Percentiles rank a stretch among this genome's conserved stretches.
Conservation (phyloP, 2,113 vertebrate genomes). For the Syngnathoides biaculeatus region DNA sequence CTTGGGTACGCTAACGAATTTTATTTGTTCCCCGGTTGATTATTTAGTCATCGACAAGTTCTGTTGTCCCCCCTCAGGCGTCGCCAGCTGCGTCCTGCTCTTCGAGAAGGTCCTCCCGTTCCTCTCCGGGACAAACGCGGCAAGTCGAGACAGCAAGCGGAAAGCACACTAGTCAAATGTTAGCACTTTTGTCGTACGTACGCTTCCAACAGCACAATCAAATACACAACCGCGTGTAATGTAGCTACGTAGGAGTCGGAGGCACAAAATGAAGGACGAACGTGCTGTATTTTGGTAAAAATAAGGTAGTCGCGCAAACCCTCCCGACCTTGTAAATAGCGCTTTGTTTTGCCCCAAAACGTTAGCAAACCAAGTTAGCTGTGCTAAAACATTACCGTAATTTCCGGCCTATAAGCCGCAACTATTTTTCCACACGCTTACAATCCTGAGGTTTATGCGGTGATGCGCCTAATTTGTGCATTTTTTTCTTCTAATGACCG, state of each 20-base stretch:
- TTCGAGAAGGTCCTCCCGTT: slow-evolving; percentile 61
- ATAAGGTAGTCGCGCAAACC: no score
- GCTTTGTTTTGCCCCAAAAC: no score
- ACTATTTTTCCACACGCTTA: no score
- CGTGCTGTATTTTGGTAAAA: no score
- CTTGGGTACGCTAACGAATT: slow-evolving; percentile 66
- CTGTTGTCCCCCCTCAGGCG: slow-evolving; percentile 37
- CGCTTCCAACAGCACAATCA: not conserved
- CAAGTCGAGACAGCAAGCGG: slow-evolving; percentile 20
- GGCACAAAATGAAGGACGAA: not conserved
- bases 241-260: not conserved
- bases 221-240: not conserved
- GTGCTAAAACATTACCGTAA: no score
- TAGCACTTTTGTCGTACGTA: not conserved
- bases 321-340: no score
- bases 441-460: no score
- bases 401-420: no score
- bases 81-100: slow-evolving; percentile 63
- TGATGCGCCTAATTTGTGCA: no score
- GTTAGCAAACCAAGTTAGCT: no score
- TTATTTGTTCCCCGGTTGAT: not conserved
- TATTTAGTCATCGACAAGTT: not conserved
- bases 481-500: no score
- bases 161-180: slow-evolving; percentile 41
- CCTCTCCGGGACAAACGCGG: slow-evolving; percentile 32